These are phyloP conservation scores for Heliconius congener DNA, from an alignment of 1,140 invertebrate species.

Conservation along the genomic window DNA sequence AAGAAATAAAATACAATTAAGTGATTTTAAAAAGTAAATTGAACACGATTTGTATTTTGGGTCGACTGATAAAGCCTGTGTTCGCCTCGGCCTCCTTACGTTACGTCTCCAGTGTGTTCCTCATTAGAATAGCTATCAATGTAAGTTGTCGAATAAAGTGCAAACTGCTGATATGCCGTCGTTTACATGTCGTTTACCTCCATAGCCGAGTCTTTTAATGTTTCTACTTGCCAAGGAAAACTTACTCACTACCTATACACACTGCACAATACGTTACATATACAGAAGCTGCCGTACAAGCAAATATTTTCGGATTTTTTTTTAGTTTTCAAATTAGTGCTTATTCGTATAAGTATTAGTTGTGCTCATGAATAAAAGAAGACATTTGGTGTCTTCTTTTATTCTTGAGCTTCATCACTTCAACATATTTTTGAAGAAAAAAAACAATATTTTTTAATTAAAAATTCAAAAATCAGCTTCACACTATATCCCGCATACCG, in stretches of 20 bases:
- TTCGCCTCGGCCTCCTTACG: conserved; percentile 74
- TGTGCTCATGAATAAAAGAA: background rate
- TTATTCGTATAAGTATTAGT: conserved; percentile 48
- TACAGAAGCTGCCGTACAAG: background rate
- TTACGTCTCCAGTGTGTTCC: conserved; percentile 59
- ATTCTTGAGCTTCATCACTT: background rate
- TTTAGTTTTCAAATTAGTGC: conserved; percentile 62
- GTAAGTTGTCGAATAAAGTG: conserved; percentile 74
- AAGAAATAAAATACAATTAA: background rate
- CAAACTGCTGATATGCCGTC: conserved; percentile 61
- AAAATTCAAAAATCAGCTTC: too few relatives aligned
- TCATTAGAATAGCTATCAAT: conserved; percentile 80
- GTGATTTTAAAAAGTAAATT: conserved; percentile 7
- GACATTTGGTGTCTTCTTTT: background rate
- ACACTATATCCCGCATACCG: too few relatives aligned
- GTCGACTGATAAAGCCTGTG: conserved; percentile 40
- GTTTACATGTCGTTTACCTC: conserved; percentile 78
- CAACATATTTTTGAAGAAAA: too few relatives aligned
- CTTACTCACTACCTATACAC: conserved; percentile 25
- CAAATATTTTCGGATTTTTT: conserved; percentile 50
- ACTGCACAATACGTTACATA: background rate
- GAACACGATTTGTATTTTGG: conserved; percentile 33
- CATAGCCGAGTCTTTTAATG: conserved; percentile 43
- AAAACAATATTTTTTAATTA: too few relatives aligned
- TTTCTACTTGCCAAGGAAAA: conserved; percentile 59